Base-by-base conservation (phyloP, 2,888 invertebrate genomes). In the Mactromeris polynyma region DNA sequence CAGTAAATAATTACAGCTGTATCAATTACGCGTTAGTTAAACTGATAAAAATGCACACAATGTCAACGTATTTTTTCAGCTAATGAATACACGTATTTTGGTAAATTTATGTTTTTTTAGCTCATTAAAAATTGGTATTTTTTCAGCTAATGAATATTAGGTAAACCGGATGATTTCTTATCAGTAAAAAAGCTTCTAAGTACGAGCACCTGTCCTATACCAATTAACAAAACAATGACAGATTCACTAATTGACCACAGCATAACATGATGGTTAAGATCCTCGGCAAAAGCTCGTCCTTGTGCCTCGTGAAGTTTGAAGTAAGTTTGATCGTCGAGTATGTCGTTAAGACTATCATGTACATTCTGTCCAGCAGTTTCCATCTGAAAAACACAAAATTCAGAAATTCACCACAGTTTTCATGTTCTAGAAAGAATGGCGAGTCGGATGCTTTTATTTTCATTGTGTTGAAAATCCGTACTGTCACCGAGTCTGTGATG, bases 311-410 rank as follows among this genome's bases (percentile, higher is more conserved):
- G 97, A 89, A 99, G 97, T 89, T 99, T 98, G 97, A 99, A 99
- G 97, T 99, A 99, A 6, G 99, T 99, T 97, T 99, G 99, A 95
- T 98, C 98, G 96, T 99, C 99, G 91, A 99, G 97, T 86, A 99
- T 98, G 92, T 98, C 98, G 95, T 98, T 98, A 81, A 99, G 97
- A 89, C 98, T 98, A 96, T 98, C 98, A 96, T 99, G 99, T 92
- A 99, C 98, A 96, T 98, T 98, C 96, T 98, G 98, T 4, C 98
- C 98, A 11, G 99, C 98, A 6, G 98, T 97, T 97, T 99, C 99
- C 98, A 99, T 98, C 99, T 99, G 96, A 21, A 64, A 64, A 26
- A n/a, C 21, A 58, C 6, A 58, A 26, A 26, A 11, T 42, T 42
- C 42, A 42, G 7, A 46, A 17, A 46, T 46, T 46, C 1, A 46